A percentile compares a stretch with the other conserved stretches of the same genome.
phyloP scores from a whole-genome alignment of 2,797 vertebrate species.

The Syngnathus rostellatus region DNA sequence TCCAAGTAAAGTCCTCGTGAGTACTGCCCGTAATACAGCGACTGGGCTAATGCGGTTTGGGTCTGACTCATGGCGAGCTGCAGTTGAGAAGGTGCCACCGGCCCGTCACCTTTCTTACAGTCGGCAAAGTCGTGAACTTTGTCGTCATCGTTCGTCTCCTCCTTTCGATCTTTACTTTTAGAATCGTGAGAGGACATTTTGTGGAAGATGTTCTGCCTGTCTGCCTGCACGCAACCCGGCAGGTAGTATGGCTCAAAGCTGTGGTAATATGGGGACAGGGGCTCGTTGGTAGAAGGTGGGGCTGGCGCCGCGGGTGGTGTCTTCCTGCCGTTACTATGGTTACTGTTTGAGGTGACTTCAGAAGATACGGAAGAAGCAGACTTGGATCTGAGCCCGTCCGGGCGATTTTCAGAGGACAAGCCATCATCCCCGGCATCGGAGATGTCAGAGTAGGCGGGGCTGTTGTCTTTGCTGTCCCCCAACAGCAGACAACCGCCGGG shows the following conservation, averaged over 20 bases:
- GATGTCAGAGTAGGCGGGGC: slow-evolving; percentile 95
- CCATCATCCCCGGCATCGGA: slow-evolving; percentile 93
- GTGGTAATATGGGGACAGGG: slow-evolving; percentile 87
- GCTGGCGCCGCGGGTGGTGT: slow-evolving; percentile 57
- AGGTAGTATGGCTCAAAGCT: slow-evolving; percentile 92
- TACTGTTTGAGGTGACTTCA: slow-evolving; percentile 68
- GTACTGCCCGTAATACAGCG: slow-evolving; percentile 96
- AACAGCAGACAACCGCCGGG: slow-evolving; percentile 69
- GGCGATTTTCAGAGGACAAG: slow-evolving; percentile 81
- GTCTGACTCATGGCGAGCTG: slow-evolving; percentile 93
- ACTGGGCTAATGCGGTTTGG: slow-evolving; percentile 94
- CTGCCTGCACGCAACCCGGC: slow-evolving; percentile 84
- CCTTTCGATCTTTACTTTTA: slow-evolving; percentile 86
- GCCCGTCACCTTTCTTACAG: slow-evolving; percentile 60
- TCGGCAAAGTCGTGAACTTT: slow-evolving; percentile 66
- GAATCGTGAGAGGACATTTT: slow-evolving; percentile 70
- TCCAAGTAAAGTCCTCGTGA: slow-evolving; percentile 93
- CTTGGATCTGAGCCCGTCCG: slow-evolving; percentile 81
- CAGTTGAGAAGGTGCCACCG: slow-evolving; percentile 81
- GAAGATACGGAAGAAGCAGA: slow-evolving; percentile 65
- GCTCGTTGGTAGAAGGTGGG: slow-evolving; percentile 72
- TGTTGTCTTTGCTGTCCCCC: slow-evolving; percentile 87
- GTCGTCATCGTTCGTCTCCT: slow-evolving; percentile 80
- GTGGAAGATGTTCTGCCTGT: slow-evolving; percentile 72
- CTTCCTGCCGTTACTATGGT: slow-evolving; percentile 76